A percentile compares a stretch with the other conserved stretches of the same genome.
phyloP scores from a whole-genome alignment of 2,888 invertebrate genomes.

The Caenorhabditis sp. region DNA sequence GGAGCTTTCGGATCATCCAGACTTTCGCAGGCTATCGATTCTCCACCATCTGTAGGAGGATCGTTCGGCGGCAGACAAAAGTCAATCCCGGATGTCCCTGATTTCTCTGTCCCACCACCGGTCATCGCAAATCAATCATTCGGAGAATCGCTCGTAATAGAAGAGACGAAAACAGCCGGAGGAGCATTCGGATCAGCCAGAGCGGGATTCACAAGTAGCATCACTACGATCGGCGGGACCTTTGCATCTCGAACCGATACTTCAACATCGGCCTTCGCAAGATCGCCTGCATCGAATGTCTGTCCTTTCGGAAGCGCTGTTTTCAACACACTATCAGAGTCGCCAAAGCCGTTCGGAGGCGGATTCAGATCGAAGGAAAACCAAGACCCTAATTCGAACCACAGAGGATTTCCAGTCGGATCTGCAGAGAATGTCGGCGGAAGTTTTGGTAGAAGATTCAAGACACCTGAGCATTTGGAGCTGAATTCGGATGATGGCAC shows the following conservation, averaged over 20 bases:
- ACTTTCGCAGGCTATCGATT: too few species aligned
- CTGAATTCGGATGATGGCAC: background rate
- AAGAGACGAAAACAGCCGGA: background rate
- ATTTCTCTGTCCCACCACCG: too few species aligned
- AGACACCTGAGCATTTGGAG: background rate
- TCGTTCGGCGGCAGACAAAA: too few species aligned
- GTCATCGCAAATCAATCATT: background rate
- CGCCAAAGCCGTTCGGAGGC: background rate
- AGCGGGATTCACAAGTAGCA: background rate
- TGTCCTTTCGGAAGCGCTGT: too few species aligned
- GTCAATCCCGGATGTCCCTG: too few species aligned
- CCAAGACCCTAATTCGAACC: background rate
- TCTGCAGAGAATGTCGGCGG: constrained; percentile 6
- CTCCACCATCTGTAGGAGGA: too few species aligned
- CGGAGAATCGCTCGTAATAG: background rate
- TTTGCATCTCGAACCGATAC: too few species aligned
- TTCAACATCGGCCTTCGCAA: too few species aligned
- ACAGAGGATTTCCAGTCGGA: background rate
- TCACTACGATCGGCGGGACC: too few species aligned
- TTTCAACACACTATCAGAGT: background rate
- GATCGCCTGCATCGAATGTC: too few species aligned
- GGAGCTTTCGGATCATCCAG: too few species aligned
- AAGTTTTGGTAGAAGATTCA: background rate
- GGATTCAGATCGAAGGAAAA: background rate
- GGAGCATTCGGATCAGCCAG: background rate